Percentiles rank a stretch among this genome's conserved stretches.
Conservation (phyloP, 2,113 vertebrate species). For the Pygoscelis adeliae region DNA sequence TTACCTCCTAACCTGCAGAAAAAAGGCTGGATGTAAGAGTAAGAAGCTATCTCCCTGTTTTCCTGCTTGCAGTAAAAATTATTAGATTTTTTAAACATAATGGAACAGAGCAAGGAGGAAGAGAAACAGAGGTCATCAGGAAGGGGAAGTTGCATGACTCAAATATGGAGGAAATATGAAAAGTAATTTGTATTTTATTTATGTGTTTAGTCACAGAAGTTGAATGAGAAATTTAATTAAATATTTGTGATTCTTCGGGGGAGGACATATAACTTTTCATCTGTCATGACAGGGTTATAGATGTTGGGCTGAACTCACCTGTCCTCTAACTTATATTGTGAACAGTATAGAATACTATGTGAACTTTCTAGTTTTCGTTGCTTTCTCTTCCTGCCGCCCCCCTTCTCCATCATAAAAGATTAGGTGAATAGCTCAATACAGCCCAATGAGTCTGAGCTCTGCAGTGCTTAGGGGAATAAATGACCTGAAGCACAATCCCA, state of each 20-base stretch:
- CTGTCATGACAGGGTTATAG: background rate
- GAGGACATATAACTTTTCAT: background rate
- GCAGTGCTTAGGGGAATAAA: background rate
- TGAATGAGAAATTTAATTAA: background rate
- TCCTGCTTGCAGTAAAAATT: background rate
- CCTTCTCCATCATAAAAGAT: background rate
- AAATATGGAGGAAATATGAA: background rate
- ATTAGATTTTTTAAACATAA: background rate
- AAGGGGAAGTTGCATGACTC: background rate
- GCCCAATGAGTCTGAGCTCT: background rate
- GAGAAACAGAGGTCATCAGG: background rate
- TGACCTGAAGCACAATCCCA: background rate
- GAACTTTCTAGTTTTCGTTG: background rate
- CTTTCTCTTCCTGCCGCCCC: background rate
- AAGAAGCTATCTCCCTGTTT: background rate
- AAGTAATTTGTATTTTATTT: background rate
- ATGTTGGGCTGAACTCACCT: background rate
- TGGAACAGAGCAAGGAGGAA: background rate
- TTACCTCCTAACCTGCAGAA: background rate
- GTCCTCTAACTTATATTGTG: background rate
- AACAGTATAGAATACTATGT: background rate
- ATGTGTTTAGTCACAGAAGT: background rate
- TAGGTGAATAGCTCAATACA: background rate
- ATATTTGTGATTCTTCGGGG: background rate
- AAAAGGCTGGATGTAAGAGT: background rate